A percentile compares a stretch with the other conserved stretches of the same genome.
These are phyloP conservation scores for Anarhynchus alexandrinus DNA, from an alignment of 2,113 vertebrate species.

Conservation along the genomic window DNA sequence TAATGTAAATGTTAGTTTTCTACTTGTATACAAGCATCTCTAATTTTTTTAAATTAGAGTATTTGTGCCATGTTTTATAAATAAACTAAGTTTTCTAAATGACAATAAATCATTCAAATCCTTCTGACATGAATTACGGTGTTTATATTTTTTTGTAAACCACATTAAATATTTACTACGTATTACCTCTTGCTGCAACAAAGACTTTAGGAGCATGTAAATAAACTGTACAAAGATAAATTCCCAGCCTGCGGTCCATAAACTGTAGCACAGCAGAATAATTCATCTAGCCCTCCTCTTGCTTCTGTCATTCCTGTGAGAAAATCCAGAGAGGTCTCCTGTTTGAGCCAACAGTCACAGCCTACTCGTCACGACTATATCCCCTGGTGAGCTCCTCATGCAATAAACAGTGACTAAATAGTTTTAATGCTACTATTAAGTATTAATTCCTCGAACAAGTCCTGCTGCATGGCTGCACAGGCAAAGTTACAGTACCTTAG, in stretches of 20 bases:
- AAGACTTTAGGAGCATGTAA: background rate
- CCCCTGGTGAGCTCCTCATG: background rate
- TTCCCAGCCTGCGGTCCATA: background rate
- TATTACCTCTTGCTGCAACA: background rate
- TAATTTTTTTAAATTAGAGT: background rate
- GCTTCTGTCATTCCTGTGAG: background rate
- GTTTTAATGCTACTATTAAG: background rate
- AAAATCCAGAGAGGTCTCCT: background rate
- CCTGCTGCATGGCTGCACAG: background rate
- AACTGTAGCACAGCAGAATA: background rate
- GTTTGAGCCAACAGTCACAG: background rate
- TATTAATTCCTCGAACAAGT: background rate
- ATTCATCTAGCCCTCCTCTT: background rate
- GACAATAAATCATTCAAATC: background rate
- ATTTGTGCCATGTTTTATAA: background rate
- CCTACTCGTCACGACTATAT: rapidly evolving
- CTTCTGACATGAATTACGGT: background rate
- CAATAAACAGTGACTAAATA: background rate
- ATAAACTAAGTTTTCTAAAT: background rate
- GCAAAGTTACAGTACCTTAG: background rate
- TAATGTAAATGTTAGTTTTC: background rate
- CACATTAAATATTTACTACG: background rate
- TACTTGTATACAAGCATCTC: background rate
- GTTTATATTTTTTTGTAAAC: background rate
- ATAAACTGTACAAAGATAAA: background rate